Base-by-base conservation (phyloP, 2,113 vertebrate species). In the Cinclus cinclus region DNA sequence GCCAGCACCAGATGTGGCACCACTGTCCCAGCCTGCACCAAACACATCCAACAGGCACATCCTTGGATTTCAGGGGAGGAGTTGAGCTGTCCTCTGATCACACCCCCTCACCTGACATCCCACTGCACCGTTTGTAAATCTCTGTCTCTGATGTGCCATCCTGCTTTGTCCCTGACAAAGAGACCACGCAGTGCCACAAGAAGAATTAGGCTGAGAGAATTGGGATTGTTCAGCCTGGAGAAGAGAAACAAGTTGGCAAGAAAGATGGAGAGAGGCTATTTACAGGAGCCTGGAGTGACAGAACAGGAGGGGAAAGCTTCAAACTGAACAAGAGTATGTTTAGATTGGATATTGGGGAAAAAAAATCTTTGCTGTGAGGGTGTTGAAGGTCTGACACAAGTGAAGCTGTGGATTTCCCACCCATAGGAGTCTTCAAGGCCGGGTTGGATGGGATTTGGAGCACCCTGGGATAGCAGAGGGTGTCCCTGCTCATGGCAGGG, bases 51-150 rank as follows among this genome's bases (percentile, higher is more conserved):
- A 16, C 0, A 19, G 28, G 39, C 16, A 7, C 4, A 13, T 19
- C 62, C 41, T 19, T 30, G 52, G 41, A 15, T 22, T 59, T 47
- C 1, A 5, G 62, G 21, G 77, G 27, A 47, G 52, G 23, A 53
- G 31, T 6, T 60, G 58, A 87, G 41, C 53, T 87, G 28, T 68
- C 17, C 58, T 49, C 42, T 56, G 69, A 65, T 6, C 20, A 33
- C 11, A 28, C 0, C 4, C 30, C 2, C 16, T 82, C 11, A 12
- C 23, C 8, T 55, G 46, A 22, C 49, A 42, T 11, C 47, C 2
- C 10, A 3, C 3, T 28, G 3, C 18, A 6, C 27, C 52, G 2
- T 49, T 33, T 47, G 20, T 70, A 3, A 24, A 41, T 85, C 33
- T 58, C 10, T 75, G 21, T 79, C 31, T 69, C 3, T 74, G 22